Conservation (phyloP, 2,888 invertebrate species). For the Catocala nupta region DNA sequence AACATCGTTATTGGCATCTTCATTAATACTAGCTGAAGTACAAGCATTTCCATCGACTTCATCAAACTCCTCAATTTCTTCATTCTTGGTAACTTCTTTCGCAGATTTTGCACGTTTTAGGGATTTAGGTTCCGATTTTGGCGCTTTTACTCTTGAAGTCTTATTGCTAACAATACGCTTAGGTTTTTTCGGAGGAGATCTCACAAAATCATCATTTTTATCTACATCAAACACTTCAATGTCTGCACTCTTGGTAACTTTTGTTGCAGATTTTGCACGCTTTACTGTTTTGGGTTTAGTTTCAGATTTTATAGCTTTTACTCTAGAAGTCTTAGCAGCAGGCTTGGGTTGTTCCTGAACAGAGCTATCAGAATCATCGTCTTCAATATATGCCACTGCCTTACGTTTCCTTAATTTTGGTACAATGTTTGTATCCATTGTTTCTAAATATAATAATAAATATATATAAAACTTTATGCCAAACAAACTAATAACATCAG, state of each 20-base stretch:
- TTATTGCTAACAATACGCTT: conserved; percentile 18
- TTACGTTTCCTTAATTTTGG: conserved; percentile 57
- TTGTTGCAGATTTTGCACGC: conserved; percentile 4
- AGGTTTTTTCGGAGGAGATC: conserved; percentile 27
- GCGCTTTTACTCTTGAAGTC: conserved; percentile 8
- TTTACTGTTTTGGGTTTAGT: neutral
- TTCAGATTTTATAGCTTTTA: conserved; percentile 3
- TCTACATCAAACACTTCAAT: conserved; percentile 1
- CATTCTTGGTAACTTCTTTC: neutral
- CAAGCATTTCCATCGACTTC: conserved; percentile 12
- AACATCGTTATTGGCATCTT: conserved; percentile 18
- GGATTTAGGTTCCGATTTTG: neutral
- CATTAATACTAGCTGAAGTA: neutral
- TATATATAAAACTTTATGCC: no score
- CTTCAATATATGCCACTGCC: conserved; percentile 42
- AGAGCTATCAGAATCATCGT: conserved; percentile 16
- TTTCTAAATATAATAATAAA: no score
- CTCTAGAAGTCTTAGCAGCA: conserved; percentile 11
- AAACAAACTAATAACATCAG: no score
- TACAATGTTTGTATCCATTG: conserved; percentile 8
- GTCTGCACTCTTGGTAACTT: neutral
- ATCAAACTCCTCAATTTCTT: neutral
- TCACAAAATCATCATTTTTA: conserved; percentile 14
- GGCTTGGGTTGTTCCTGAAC: conserved; percentile 28
- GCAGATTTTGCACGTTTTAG: conserved; percentile 3